Conservation (phyloP, 2,888 invertebrate genomes). For the Orthosia gothica region DNA sequence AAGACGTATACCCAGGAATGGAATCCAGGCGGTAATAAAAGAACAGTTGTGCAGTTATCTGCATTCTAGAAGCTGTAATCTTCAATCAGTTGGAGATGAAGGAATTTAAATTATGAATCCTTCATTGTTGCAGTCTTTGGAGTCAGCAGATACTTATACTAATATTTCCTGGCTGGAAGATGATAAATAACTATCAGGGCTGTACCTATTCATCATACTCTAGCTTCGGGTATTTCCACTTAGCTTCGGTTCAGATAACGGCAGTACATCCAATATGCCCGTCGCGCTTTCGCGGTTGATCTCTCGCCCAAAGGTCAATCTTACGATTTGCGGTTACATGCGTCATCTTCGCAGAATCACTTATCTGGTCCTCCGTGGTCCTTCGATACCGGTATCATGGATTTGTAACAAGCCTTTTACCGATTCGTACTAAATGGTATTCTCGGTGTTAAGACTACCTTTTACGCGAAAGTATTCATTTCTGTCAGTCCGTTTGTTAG, state of each 20-base stretch:
- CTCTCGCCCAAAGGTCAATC: constrained; percentile 36
- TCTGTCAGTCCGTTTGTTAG: no score
- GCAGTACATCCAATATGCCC: constrained; percentile 6
- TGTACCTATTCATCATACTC: neutral
- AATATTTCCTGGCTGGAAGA: neutral
- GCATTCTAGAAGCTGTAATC: no score
- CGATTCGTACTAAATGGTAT: neutral
- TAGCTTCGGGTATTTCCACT: constrained; percentile 2
- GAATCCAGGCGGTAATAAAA: no score
- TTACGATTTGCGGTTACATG: constrained; percentile 20
- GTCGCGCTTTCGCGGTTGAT: constrained; percentile 5
- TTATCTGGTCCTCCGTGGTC: neutral
- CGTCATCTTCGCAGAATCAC: constrained; percentile 26
- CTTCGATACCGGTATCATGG: neutral
- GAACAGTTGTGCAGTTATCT: no score
- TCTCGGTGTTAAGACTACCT: neutral
- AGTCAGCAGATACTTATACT: no score
- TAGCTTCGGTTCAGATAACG: constrained; percentile 27
- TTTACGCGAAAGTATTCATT: neutral
- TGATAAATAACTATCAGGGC: neutral
- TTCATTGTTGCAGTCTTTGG: no score
- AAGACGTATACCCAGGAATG: no score
- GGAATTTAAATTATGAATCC: no score
- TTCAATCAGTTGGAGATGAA: no score
- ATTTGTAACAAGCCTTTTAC: constrained; percentile 11